These are phyloP conservation scores for Lamprotornis superbus DNA, from an alignment of 2,113 vertebrate genomes.

Conservation along the genomic window DNA sequence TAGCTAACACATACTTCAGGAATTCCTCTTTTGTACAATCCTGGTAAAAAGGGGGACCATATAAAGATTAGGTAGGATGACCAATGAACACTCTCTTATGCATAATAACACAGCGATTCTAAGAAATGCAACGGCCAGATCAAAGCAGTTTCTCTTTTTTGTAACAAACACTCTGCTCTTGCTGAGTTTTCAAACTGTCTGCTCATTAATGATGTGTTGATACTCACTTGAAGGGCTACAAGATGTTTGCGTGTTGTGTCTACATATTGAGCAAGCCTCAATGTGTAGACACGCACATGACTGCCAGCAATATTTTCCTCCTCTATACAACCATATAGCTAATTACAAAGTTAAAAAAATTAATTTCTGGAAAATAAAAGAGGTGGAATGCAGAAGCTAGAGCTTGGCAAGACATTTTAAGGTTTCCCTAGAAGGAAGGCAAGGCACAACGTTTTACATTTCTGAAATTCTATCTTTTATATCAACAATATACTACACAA, in stretches of 20 bases:
- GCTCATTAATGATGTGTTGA: neutral
- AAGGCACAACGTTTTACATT: neutral
- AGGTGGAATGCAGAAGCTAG: neutral
- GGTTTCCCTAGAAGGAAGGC: neutral
- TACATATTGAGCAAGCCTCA: neutral
- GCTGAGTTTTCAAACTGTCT: neutral
- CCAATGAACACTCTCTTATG: neutral
- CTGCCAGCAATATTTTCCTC: neutral
- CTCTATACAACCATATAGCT: neutral
- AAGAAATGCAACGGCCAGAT: neutral
- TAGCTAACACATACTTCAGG: conserved; percentile 4
- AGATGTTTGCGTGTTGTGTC: conserved; percentile 1
- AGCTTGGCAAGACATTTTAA: conserved; percentile 19
- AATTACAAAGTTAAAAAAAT: neutral
- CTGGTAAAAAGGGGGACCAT: neutral
- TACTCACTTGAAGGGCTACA: neutral
- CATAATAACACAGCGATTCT: rapidly evolving
- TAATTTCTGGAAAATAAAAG: neutral
- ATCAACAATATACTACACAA: neutral
- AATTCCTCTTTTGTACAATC: conserved; percentile 27
- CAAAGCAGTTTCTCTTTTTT: neutral
- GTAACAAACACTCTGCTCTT: neutral
- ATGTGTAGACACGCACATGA: neutral
- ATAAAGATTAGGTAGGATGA: neutral
- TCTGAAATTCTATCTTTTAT: neutral